phyloP scores from a whole-genome alignment of 1,140 invertebrate species.

The Calycopis cecrops region DNA sequence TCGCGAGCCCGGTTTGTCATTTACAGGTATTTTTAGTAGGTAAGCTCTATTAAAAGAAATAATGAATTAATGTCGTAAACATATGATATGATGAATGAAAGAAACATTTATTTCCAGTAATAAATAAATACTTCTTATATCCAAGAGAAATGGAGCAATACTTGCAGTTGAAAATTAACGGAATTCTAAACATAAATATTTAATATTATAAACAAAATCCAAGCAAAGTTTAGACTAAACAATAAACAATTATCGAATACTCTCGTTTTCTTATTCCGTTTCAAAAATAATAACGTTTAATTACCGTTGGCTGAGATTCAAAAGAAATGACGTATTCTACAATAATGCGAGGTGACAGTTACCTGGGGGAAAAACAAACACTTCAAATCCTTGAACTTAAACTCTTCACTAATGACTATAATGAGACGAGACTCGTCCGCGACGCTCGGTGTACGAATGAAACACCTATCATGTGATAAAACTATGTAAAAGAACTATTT shows the following conservation, averaged over 20 bases:
- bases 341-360: slow-evolving; percentile 20
- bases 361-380: slow-evolving; percentile 43
- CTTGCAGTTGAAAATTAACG: too few relatives aligned
- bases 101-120: too few relatives aligned
- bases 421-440: slow-evolving; percentile 38
- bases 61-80: too few relatives aligned
- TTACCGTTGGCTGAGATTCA: slow-evolving; percentile 10
- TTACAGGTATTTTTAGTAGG: too few relatives aligned
- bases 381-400: slow-evolving; percentile 56
- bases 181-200: too few relatives aligned
- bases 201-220: too few relatives aligned
- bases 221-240: too few relatives aligned
- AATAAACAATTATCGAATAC: neutral
- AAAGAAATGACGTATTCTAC: slow-evolving; percentile 10
- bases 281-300: slow-evolving; percentile 3
- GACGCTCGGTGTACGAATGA: slow-evolving; percentile 55
- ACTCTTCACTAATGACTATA: slow-evolving; percentile 42
- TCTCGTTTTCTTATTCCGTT: neutral
- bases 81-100: too few relatives aligned
- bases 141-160: too few relatives aligned
- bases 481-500: slow-evolving; percentile 46
- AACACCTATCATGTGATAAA: slow-evolving; percentile 39
- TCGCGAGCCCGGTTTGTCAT: too few relatives aligned
- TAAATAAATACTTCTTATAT: too few relatives aligned
- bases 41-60: too few relatives aligned